Evolutionary conservation across 2,797 vertebrate genomes (phyloP).

Genomic region (Graptemys geographica): DNA sequence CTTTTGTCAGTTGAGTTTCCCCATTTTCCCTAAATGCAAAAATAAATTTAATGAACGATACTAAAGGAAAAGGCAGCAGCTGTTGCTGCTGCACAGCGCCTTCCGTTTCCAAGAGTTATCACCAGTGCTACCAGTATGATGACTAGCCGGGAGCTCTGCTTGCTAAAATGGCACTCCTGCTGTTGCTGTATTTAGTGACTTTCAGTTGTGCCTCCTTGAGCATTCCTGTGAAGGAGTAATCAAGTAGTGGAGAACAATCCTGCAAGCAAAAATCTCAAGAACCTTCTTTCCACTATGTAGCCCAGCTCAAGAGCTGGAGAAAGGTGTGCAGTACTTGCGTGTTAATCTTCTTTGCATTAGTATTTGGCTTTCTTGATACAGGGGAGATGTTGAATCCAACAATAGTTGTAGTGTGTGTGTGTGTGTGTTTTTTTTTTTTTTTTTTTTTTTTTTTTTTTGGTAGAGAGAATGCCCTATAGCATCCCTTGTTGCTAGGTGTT

Average conservation of each 20-base stretch:
- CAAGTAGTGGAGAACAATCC: too few relatives aligned
- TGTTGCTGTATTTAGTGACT: neutral
- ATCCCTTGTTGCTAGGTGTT: neutral
- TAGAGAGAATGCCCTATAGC: neutral
- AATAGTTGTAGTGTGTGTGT: fast-evolving
- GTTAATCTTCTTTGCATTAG: neutral
- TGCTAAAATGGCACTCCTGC: neutral
- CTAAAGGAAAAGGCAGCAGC: neutral
- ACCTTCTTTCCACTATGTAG: neutral
- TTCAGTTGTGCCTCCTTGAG: neutral
- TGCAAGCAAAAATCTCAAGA: neutral
- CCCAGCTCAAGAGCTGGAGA: neutral
- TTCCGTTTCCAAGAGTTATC: neutral
- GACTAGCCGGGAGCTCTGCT: neutral
- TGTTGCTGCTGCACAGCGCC: neutral
- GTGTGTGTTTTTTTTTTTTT: too few relatives aligned
- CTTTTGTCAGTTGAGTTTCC: neutral
- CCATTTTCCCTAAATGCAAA: neutral
- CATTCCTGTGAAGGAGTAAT: fast-evolving
- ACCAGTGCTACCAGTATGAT: neutral
- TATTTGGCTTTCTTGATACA: neutral
- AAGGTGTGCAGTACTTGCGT: neutral
- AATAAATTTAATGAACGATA: neutral
- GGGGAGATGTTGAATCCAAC: fast-evolving
- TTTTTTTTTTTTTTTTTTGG: neutral